Conservation (phyloP, 1,140 invertebrate species). For the Leptinotarsa undecemlineata region DNA sequence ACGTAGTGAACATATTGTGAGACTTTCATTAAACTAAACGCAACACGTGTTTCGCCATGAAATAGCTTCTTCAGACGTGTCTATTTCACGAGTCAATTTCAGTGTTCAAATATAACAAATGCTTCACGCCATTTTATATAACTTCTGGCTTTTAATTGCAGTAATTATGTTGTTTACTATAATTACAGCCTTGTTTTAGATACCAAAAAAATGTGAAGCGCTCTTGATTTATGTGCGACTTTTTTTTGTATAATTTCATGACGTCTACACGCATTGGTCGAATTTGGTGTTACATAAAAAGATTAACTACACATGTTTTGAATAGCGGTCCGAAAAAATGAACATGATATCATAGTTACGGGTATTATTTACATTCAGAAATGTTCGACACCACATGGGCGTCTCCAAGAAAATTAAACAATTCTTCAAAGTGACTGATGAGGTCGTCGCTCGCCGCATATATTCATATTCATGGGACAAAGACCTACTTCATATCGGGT, state of each 20-base stretch:
- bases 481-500: constrained; percentile 1
- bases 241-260: background rate
- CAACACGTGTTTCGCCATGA: no score
- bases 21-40: no score
- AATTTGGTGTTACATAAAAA: background rate
- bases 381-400: background rate
- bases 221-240: constrained; percentile 1
- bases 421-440: background rate
- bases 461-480: background rate
- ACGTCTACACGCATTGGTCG: background rate
- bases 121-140: no score
- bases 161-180: no score
- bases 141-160: no score
- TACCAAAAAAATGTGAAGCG: background rate
- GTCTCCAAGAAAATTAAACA: background rate
- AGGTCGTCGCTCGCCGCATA: background rate
- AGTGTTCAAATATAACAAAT: no score
- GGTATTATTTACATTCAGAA: background rate
- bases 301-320: background rate
- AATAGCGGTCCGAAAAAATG: background rate
- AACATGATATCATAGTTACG: constrained; percentile 3
- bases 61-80: no score
- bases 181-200: no score
- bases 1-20: no score
- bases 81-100: no score